Evolutionary conservation across 2,797 vertebrate species (phyloP), one percentile per base, ranked within the genome.

Genomic region (Poeciliopsis turneri): DNA sequence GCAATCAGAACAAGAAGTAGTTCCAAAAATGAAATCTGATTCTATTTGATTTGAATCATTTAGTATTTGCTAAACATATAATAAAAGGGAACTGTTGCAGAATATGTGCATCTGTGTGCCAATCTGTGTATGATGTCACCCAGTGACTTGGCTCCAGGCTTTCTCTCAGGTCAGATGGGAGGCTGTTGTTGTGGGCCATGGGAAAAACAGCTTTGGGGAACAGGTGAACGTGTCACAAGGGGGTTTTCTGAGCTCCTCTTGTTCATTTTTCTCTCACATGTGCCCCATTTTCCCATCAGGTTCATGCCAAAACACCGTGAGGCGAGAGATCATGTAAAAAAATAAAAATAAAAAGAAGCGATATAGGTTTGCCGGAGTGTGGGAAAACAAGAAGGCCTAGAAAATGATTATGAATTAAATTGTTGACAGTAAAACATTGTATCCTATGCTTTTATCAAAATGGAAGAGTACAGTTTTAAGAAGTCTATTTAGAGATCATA

Each of bases 221-320:
- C 96, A 96, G 95, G 96, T 96, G 95, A 96, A 93, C 85, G 68
- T 95, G 92, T 93, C 95, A 94, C 85, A 81, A 70, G 84, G 82
- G 87, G 86, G 89, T 82, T 93, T 88, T 92, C 86, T 78, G 80
- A 82, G 73, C 78, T 79, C 79, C 70, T 41, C 59, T 89, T 77
- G 49, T 75, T 82, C 41, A 53, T 77, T 69, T 61, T 70, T 84
- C 75, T 79, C 77, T 84, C 79, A 76, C 90, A 92, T 80, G 85
- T 92, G 92, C 75, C 84, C 82, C 76, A 87, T 81, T 94, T 94
- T 90, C 94, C 88, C 93, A 94, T 84, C 81, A 5, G 82, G 79
- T 74, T 92, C 87, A 89, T 90, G 93, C 93, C 93, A 93, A 94
- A 93, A 91, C 89, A 93, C 91, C 82, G 81, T 76, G 80, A 88